Conservation (phyloP, 2,113 vertebrate genomes). For the Ovibos moschatus region DNA sequence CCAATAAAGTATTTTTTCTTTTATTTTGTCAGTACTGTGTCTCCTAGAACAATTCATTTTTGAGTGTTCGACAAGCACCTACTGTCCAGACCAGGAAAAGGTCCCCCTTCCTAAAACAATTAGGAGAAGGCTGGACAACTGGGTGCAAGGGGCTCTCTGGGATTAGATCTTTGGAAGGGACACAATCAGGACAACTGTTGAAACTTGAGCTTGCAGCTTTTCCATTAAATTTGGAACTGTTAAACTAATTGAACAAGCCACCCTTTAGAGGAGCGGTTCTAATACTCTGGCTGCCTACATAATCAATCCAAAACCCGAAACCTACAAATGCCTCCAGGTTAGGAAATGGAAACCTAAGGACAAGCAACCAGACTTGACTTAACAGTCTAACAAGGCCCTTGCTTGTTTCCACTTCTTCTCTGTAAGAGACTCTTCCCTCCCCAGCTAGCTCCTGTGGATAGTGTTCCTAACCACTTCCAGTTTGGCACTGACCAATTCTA, state of each 20-base stretch:
- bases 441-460: background rate
- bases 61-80: background rate
- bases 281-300: background rate
- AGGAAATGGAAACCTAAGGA: background rate
- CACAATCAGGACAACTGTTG: rapidly evolving
- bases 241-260: background rate
- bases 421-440: background rate
- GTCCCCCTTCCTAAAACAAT: background rate
- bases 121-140: background rate
- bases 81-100: background rate
- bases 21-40: background rate
- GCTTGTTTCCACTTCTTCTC: background rate
- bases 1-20: background rate
- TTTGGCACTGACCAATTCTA: background rate
- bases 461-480: background rate
- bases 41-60: background rate
- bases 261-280: too few relatives aligned
- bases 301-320: background rate
- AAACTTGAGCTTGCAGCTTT: background rate
- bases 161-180: background rate
- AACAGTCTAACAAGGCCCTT: background rate
- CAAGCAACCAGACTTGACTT: background rate
- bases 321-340: background rate
- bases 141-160: background rate
- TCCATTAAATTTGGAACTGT: background rate